Conservation (phyloP, 1,140 invertebrate species). For the Zophobas atratus region DNA sequence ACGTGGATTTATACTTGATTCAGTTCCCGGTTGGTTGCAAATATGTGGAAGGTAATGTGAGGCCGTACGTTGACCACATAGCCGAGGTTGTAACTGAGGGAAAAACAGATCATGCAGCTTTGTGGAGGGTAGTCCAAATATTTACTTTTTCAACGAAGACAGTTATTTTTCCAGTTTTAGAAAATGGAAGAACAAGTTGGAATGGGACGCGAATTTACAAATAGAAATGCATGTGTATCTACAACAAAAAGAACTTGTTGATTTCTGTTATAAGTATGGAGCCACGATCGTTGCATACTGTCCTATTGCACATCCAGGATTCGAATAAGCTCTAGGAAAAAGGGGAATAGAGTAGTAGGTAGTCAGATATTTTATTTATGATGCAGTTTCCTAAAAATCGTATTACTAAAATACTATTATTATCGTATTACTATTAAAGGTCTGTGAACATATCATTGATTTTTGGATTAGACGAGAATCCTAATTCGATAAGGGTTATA, state of each 20-base stretch:
- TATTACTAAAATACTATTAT: too few species aligned
- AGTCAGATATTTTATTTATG: too few species aligned
- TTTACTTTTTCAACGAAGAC: neutral
- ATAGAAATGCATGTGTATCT: conserved; percentile 87
- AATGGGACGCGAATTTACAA: conserved; percentile 78
- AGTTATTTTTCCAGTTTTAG: conserved; percentile 64
- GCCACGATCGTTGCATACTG: conserved; percentile 87
- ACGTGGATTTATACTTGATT: conserved; percentile 55
- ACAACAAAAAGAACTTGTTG: conserved; percentile 81
- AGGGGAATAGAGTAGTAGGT: neutral
- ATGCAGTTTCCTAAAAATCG: too few species aligned
- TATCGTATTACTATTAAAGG: too few species aligned
- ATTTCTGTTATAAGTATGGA: conserved; percentile 79
- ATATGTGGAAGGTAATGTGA: neutral
- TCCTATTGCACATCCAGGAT: conserved; percentile 81
- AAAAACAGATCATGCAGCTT: conserved; percentile 76
- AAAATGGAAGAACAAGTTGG: conserved; percentile 82
- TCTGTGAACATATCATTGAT: too few species aligned
- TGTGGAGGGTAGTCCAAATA: conserved; percentile 76
- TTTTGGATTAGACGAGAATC: too few species aligned
- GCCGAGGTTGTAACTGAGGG: conserved; percentile 76
- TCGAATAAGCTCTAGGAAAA: conserved; percentile 68
- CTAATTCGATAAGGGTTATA: too few species aligned
- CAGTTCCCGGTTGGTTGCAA: conserved; percentile 50
- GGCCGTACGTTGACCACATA: conserved; percentile 5